Evolutionary conservation across 1,140 invertebrate species (phyloP), one percentile per base, ranked within the genome.

Genomic region (Steinernema feltiae): DNA sequence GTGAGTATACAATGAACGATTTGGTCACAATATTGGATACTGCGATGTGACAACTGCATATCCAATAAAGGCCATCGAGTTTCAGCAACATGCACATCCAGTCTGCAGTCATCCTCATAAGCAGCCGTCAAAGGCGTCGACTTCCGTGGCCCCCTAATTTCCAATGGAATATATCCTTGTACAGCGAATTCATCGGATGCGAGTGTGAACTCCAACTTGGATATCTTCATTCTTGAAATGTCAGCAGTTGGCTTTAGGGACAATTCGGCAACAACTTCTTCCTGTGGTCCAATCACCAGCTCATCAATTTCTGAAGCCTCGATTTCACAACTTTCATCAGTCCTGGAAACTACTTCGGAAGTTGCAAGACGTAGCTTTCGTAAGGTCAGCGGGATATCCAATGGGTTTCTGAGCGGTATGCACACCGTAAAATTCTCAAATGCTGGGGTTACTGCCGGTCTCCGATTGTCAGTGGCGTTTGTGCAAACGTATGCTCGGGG

Each of bases 21-120:
- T 21, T 78, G 77, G 69, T 71, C 70, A 30, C 73, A 78, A 30
- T 75, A 78, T 2, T 70, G 70, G 21, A 53, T 32, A 41, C 71
- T 75, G n/a, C 71, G 53, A 27, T 69, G 35, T 7, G 48, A 27
- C 27, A 75, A 32, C 29, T 72, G 32, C 21, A 75, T 72, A 30
- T 78, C 71, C n/a, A 75, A 1, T 21, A 78, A 69, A 2, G 77
- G 77, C 73, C 73, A 75, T 73, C 32, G 29, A 21, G 27, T 35
- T 18, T 71, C 69, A 17, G 77, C 63, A 18, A 78, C 77, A 30
- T n/a, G 32, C n/a, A 71, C 77, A 30, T 27, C 69, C 0, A 78
- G 70, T 0, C 77, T 69, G 30, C 73, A 48, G 41, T 78, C 77
- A n/a, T 21, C 21, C 32, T 46, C 41, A 32, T 75, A 78, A 17